Conservation (phyloP, 2,797 vertebrate genomes). For the Rhinoraja longicauda region DNA sequence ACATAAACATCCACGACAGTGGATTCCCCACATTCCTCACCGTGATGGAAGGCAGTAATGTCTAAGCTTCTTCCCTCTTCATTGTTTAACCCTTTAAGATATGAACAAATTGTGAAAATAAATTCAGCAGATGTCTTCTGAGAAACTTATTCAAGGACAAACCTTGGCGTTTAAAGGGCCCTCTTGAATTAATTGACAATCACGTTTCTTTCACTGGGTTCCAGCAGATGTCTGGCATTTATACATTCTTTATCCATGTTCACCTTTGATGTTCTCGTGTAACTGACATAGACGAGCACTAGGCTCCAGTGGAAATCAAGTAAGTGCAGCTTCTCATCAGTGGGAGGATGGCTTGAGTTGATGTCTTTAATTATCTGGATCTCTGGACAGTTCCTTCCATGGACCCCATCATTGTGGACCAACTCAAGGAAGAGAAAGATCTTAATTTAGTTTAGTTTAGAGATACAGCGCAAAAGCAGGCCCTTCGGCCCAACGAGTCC, state of each 20-base stretch:
- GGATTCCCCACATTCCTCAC: too few relatives aligned
- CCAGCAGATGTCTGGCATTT: not conserved
- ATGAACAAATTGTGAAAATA: not conserved
- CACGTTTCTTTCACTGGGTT: not conserved
- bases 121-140: not conserved
- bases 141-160: not conserved
- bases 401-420: not conserved
- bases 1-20: too few relatives aligned
- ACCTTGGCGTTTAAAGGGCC: not conserved
- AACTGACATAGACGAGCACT: too few relatives aligned
- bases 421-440: not conserved
- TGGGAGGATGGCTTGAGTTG: not conserved
- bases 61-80: too few relatives aligned
- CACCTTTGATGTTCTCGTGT: not conserved
- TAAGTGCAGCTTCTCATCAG: not conserved
- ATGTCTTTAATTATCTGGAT: not conserved
- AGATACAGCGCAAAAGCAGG: too few relatives aligned
- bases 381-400: not conserved
- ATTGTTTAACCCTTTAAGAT: not conserved
- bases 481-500: too few relatives aligned
- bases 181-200: not conserved
- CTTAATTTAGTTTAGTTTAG: too few relatives aligned
- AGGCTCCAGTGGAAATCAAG: too few relatives aligned
- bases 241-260: not conserved
- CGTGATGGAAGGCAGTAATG: too few relatives aligned